Base-by-base conservation (phyloP, 2,888 invertebrate species). In the Cerceris rybyensis region DNA sequence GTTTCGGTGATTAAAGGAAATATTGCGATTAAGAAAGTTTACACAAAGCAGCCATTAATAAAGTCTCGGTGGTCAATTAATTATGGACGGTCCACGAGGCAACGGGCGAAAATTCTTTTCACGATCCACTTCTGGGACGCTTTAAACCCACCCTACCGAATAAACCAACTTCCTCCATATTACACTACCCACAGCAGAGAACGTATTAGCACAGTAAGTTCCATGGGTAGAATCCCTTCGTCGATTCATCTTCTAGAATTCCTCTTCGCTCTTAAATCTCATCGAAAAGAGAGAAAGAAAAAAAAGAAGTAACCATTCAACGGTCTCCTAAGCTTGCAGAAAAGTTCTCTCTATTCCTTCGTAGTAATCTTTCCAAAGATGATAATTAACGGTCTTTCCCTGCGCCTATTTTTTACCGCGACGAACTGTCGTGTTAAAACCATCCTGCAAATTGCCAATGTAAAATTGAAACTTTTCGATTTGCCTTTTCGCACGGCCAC, bases 201-300 rank as follows among this genome's bases (percentile, higher is more conserved):
- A 55, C 50, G 65, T 75, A 75, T 74, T 72, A 74, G 70, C 72
- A 54, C 63, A 64, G 58, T 78, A 66, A 83, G 63, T 81, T 78
- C 83, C 76, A 61, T 49, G 57, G 55, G 14, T 43, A 17, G 46
- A 71, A 55, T 61, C 61, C 65, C 61, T 49, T 41, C 71, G 60
- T 64, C 78, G 65, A 78, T 76, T 77, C 80, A 69, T 83, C 80
- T 82, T 68, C 77, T 55, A 58, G 76, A 82, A 82, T 77, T 76
- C 70, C 70, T 57, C 60, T 60, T 28, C 39, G 55, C 52, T 64
- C 61, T 76, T 82, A 80, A 82, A 75, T 79, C 75, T 60, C 49
- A 49, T 57, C 54, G 72, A 70, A 77, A 75, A 76, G 28, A 28
- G 28, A 28, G 28, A 28, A 4, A 28, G 28, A 28, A 4, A 28